Percentiles rank a stretch among this genome's conserved stretches.
phyloP scores from a whole-genome alignment of 2,113 vertebrate genomes.

The Morone saxatilis region DNA sequence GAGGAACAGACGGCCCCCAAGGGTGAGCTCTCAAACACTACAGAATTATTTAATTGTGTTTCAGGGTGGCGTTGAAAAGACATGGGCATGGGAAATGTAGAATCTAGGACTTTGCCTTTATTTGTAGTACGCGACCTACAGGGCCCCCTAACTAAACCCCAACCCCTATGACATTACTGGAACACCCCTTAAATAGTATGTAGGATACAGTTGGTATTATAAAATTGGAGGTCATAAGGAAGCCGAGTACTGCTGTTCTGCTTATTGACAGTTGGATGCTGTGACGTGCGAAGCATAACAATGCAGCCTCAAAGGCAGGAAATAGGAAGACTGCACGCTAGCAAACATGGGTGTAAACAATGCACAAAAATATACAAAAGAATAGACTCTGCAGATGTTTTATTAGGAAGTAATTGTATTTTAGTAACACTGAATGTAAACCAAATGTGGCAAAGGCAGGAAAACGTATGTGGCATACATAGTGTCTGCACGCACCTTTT shows the following conservation, averaged over 20 bases:
- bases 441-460: too few relatives aligned
- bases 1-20: constrained; percentile 90
- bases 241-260: background rate
- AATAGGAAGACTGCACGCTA: background rate
- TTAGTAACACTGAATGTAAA: background rate
- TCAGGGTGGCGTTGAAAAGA: background rate
- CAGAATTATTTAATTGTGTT: background rate
- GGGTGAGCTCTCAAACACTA: constrained; percentile 81
- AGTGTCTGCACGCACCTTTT: too few relatives aligned
- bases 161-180: background rate
- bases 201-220: background rate
- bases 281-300: too few relatives aligned
- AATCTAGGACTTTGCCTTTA: background rate
- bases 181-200: background rate
- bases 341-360: background rate
- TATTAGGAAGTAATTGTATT: background rate
- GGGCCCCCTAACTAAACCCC: too few relatives aligned
- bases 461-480: too few relatives aligned
- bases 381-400: too few relatives aligned
- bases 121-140: too few relatives aligned
- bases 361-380: background rate
- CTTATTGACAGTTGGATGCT: too few relatives aligned
- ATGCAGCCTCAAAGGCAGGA: background rate
- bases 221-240: background rate
- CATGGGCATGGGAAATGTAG: background rate